These are phyloP conservation scores for Colaptes auratus DNA, from an alignment of 2,113 vertebrate genomes.

Conservation along the genomic window DNA sequence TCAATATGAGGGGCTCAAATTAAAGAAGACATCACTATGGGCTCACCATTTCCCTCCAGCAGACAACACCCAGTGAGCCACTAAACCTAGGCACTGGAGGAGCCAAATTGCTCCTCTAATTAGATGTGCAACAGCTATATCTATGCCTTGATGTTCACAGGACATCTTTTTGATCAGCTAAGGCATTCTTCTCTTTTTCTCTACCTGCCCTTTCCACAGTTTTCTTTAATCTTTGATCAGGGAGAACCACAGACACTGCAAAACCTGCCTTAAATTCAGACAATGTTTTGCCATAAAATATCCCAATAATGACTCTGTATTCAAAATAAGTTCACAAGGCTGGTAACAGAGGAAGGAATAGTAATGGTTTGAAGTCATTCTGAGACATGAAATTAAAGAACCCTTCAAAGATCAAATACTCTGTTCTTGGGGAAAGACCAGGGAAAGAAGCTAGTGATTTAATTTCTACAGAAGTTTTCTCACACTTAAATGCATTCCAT, in stretches of 20 bases:
- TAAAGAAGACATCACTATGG: neutral
- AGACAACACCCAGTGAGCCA: neutral
- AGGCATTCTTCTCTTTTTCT: neutral
- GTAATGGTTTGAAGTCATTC: neutral
- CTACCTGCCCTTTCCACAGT: neutral
- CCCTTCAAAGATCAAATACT: neutral
- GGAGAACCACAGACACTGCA: neutral
- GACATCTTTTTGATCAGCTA: neutral
- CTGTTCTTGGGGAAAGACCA: neutral
- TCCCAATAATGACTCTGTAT: neutral
- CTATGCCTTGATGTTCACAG: too few species aligned
- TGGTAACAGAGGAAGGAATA: neutral
- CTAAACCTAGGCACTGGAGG: neutral
- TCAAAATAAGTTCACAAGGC: neutral
- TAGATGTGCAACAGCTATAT: neutral
- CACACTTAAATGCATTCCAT: neutral
- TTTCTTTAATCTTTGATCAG: neutral
- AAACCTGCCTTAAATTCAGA: neutral
- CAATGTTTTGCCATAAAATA: neutral
- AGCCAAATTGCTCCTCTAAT: neutral
- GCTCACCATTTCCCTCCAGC: neutral
- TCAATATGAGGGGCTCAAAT: neutral
- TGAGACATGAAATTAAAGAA: neutral
- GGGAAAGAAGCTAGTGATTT: neutral
- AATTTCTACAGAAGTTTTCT: neutral